phyloP scores from a whole-genome alignment of 1,140 invertebrate species.

The Acromyrmex charruanus region DNA sequence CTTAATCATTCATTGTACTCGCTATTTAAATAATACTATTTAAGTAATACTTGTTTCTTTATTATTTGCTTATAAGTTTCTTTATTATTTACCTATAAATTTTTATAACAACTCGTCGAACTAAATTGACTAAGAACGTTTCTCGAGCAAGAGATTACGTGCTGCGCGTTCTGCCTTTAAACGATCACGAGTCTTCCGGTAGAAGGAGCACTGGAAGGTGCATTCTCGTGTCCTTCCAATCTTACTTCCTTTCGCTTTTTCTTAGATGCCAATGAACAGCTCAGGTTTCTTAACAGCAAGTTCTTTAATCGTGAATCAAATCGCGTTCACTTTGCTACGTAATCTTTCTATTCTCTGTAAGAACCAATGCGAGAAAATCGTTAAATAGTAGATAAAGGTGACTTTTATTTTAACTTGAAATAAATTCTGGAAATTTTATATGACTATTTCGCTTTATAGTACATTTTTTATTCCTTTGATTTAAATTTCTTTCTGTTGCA shows the following conservation, averaged over 20 bases:
- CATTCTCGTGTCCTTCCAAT: slow-evolving; percentile 52
- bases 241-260: slow-evolving; percentile 56
- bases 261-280: slow-evolving; percentile 39
- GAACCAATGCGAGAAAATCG: not conserved
- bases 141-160: slow-evolving; percentile 15
- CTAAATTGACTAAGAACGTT: not conserved
- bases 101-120: not conserved
- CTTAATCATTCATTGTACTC: not conserved
- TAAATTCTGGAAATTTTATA: not conserved
- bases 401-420: slow-evolving; percentile 15
- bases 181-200: slow-evolving; percentile 45
- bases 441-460: not conserved
- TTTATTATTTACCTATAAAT: not conserved
- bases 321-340: slow-evolving; percentile 1
- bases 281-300: slow-evolving; percentile 30
- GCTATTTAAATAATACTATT: not conserved
- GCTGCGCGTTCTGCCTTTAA: slow-evolving; percentile 21
- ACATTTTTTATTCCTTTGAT: not conserved
- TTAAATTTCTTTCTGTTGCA: not conserved
- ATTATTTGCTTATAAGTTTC: not conserved
- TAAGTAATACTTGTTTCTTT: not conserved
- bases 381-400: not conserved
- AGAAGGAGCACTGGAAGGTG: slow-evolving; percentile 45
- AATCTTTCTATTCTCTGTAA: not conserved
- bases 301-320: slow-evolving; percentile 46